These are phyloP conservation scores for Phocides pigmalion DNA, from an alignment of 1,140 invertebrate species.

Conservation along the genomic window DNA sequence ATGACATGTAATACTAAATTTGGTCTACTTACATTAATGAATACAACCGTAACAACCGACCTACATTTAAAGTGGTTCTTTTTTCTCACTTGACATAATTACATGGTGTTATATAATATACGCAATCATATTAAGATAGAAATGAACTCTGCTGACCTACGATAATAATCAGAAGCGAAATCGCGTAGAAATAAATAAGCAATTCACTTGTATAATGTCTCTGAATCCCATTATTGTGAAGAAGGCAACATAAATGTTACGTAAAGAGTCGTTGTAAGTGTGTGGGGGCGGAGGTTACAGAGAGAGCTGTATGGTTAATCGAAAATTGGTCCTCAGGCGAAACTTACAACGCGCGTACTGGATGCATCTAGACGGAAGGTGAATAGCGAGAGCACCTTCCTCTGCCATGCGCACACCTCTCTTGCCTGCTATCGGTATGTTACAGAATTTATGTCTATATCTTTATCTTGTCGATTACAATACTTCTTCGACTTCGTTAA, in stretches of 20 bases:
- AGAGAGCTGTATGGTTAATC: conserved; percentile 19
- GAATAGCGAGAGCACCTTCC: too few species aligned
- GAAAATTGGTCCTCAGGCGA: background rate
- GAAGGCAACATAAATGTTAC: conserved; percentile 23
- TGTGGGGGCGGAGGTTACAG: conserved; percentile 29
- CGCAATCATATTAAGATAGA: background rate
- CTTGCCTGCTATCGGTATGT: too few species aligned
- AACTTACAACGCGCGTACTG: too few species aligned
- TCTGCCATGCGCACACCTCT: too few species aligned
- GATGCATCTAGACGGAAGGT: too few species aligned
- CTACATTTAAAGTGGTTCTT: background rate
- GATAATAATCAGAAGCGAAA: conserved; percentile 20
- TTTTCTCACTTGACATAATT: background rate
- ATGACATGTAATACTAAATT: background rate
- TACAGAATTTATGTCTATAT: too few species aligned
- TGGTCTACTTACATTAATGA: background rate
- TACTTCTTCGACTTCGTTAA: too few species aligned
- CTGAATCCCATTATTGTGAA: conserved; percentile 16
- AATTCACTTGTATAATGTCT: background rate
- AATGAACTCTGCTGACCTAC: conserved; percentile 15
- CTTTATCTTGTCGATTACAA: too few species aligned
- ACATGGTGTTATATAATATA: background rate
- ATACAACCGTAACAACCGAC: background rate
- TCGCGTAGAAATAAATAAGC: conserved; percentile 8
- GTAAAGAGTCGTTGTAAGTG: conserved; percentile 15